Base-by-base conservation (phyloP, 2,113 vertebrate species). In the Stegostoma tigrinum region DNA sequence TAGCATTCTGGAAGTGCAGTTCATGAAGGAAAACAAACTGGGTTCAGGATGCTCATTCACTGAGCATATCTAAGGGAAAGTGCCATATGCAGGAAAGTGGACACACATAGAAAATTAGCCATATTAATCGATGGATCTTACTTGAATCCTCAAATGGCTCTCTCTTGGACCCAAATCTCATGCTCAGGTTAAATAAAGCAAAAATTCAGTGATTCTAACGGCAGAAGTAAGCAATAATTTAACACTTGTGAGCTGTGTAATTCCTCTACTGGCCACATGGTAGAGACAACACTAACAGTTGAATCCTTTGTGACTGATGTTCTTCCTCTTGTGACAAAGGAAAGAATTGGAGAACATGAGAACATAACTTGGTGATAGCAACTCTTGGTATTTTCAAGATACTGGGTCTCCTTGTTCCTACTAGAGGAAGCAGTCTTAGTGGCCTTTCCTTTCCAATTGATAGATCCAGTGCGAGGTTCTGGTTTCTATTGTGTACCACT, bases 241-340 rank as follows among this genome's bases (percentile, higher is more conserved):
- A 61, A 14, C 6, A 12, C 27, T 95, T 27, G 42, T 0, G 45
- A 68, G 34, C 67, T 75, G 67, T 66, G 55, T 75, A 72, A 45
- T 95, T 95, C 94, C 38, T 75, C 5, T 7, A 52, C 2, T 48
- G 68, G 42, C 27, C 21, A 52, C 68, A 27, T 45, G 67, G 68
- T 95, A 67, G 94, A 95, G 68, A 72, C 68, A 95, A 52, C 42
- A 70, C 68, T 42, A 95, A 52, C 67, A 72, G 67, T 95, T 94
- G n/a, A 94, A 45, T 94, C 75, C 94, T 95, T 52, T 75, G 67
- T 72, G 34, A 72, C 42, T 52, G 30, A 72, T 34, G 67, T 17
- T 27, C 10, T 52, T 45, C 94, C 52, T 48, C 94, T 27, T 1
- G 45, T 75, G 68, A 38, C 45, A 5, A 34, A 12, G 3, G 24